These are phyloP conservation scores for Metallyticus violacea DNA, from an alignment of 2,888 invertebrate species.

Conservation along the genomic window DNA sequence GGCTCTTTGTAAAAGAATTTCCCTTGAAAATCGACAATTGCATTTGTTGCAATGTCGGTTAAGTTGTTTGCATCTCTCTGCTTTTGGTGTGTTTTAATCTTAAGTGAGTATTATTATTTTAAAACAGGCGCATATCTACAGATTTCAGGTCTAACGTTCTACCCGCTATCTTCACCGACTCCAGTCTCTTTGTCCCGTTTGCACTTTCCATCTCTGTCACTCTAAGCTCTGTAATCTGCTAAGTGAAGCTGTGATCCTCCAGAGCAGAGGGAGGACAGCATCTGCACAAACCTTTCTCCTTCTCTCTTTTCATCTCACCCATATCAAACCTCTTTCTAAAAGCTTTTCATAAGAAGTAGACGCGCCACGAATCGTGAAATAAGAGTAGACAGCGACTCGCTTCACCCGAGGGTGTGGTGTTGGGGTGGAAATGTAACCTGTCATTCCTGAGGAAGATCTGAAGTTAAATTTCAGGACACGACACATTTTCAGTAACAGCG, in stretches of 20 bases:
- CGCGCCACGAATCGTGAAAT: constrained; percentile 14
- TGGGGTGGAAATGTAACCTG: constrained; percentile 14
- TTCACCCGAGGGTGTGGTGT: too few species aligned
- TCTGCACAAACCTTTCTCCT: not conserved
- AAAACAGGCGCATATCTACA: not conserved
- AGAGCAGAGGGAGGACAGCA: not conserved
- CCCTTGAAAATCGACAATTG: not conserved
- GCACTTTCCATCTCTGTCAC: not conserved
- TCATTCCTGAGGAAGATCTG: not conserved
- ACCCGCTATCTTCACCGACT: not conserved
- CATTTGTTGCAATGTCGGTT: not conserved
- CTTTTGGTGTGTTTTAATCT: not conserved
- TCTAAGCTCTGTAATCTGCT: not conserved
- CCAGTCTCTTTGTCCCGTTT: not conserved
- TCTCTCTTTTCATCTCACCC: not conserved
- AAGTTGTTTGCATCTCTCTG: too few species aligned
- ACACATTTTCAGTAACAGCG: not conserved
- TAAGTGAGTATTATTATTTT: not conserved
- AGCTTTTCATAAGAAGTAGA: constrained; percentile 17
- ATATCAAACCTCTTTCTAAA: constrained; percentile 18
- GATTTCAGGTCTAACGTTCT: not conserved
- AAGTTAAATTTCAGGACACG: constrained; percentile 16
- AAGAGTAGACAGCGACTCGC: constrained; percentile 1
- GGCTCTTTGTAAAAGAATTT: not conserved
- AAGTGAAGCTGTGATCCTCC: constrained; percentile 10